Evolutionary conservation across 1,140 invertebrate genomes (phyloP).

Genomic region (Philopotamus ludificatus): DNA sequence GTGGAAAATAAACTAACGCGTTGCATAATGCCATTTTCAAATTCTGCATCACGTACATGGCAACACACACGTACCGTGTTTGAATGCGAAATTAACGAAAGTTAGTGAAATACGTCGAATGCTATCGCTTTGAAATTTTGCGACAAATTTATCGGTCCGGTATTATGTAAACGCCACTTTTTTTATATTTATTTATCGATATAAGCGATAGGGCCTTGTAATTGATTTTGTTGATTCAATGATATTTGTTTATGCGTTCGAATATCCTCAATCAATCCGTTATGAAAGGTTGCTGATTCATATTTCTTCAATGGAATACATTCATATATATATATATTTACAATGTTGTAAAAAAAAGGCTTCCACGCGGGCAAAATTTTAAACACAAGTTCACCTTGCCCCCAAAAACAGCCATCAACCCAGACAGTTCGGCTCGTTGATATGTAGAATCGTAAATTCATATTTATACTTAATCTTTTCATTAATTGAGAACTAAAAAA

Average conservation of each 20-base stretch:
- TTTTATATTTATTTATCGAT: not conserved
- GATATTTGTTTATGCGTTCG: not conserved
- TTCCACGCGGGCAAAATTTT: conserved; percentile 24
- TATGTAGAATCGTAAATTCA: too few species aligned
- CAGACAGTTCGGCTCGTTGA: too few species aligned
- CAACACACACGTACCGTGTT: not conserved
- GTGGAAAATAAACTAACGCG: not conserved
- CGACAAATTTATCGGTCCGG: not conserved
- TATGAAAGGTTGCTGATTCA: not conserved
- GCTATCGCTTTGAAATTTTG: not conserved
- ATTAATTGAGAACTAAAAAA: too few species aligned
- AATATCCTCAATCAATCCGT: not conserved
- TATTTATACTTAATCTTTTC: too few species aligned
- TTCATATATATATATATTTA: not conserved
- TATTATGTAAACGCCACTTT: not conserved
- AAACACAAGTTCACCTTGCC: conserved; percentile 26
- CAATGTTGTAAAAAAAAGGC: not conserved
- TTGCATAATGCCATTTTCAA: conserved; percentile 1
- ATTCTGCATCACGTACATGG: not conserved
- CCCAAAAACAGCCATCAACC: conserved; percentile 4
- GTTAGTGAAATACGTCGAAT: not conserved
- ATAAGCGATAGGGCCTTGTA: not conserved
- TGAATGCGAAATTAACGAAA: conserved; percentile 9
- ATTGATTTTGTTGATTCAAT: not conserved
- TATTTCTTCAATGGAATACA: not conserved